Evolutionary conservation across 2,113 vertebrate species (phyloP), one percentile per base, ranked within the genome.

Genomic region (Oncorhynchus nerka): DNA sequence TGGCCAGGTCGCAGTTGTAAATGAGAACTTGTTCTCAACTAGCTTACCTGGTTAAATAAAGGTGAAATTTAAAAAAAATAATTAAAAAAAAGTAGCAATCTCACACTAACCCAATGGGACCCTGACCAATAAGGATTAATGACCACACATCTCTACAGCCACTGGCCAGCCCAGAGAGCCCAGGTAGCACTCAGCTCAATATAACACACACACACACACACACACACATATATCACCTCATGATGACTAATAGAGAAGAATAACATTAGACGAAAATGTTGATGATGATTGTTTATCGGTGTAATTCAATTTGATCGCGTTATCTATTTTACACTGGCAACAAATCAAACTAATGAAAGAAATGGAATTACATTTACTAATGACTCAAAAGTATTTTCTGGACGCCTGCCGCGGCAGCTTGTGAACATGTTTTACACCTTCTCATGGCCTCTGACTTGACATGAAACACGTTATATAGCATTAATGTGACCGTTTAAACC

Each of bases 81-180:
- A 28, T 26, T 3, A 0, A 28, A 28, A 28, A 32, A 32, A 32
- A 32, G 9, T 45, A 45, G 39, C 9, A 0, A 73, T 34, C 68
- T 59, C 67, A 24, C 19, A 65, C 16, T 77, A 67, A 74, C 79
- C 71, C 28, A 16, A 12, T 15, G 62, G 11, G 24, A 26, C 39
- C 45, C 75, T 74, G 26, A 81, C 62, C 75, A 73, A 73, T 71
- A 59, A 74, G 62, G 71, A 74, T 77, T 77, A 77, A 77, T 74
- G 79, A 74, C 64, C 39, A n/a, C 55, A 32, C 26, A 26, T 7
- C 39, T 61, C 71, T n/a, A 66, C 57, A 57, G 19, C 32, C 51
- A 45, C 28, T 49, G 70, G 59, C 49, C 73, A 20, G 30, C 61
- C 61, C 65, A 32, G 65, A 13, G 65, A 67, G 65, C 65, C 11